Percentiles rank a stretch among this genome's conserved stretches.
Evolutionary conservation across 2,113 vertebrate species (phyloP).

Genomic region (Regulus satrapa): DNA sequence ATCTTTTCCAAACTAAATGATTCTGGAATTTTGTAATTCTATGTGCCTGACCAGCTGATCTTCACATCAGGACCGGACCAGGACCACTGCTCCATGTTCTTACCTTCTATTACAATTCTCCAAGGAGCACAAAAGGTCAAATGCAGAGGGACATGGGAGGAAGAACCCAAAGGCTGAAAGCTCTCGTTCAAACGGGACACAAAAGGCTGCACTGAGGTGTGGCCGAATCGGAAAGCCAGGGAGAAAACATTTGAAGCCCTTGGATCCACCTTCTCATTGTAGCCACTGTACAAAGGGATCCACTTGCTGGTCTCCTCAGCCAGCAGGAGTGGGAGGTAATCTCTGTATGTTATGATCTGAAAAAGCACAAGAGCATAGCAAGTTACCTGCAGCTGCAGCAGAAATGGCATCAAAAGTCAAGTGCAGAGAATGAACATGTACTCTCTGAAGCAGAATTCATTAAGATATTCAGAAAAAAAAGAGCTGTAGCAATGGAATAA

Average conservation of each 20-base stretch:
- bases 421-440: not conserved
- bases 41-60: not conserved
- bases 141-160: constrained; percentile 71
- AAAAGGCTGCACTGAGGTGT: constrained; percentile 75
- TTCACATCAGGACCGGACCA: not conserved
- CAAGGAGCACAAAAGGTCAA: constrained; percentile 77
- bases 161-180: constrained; percentile 59
- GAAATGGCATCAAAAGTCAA: not conserved
- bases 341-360: constrained; percentile 78
- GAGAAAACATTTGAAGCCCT: constrained; percentile 80
- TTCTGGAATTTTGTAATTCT: not conserved
- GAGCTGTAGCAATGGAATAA: not conserved
- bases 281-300: constrained; percentile 74
- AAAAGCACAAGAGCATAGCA: not conserved
- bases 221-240: constrained; percentile 81
- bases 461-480: not conserved
- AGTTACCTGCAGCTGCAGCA: not conserved
- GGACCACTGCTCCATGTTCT: not conserved
- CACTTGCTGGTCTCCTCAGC: constrained; percentile 24
- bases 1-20: not conserved
- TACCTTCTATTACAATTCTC: constrained; percentile 82
- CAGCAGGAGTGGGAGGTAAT: constrained; percentile 76
- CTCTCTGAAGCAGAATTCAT: not conserved
- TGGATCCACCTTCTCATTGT: constrained; percentile 71
- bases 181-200: constrained; percentile 66